Evolutionary conservation across 2,113 vertebrate species (phyloP).

Genomic region (Antechinus stuartii): DNA sequence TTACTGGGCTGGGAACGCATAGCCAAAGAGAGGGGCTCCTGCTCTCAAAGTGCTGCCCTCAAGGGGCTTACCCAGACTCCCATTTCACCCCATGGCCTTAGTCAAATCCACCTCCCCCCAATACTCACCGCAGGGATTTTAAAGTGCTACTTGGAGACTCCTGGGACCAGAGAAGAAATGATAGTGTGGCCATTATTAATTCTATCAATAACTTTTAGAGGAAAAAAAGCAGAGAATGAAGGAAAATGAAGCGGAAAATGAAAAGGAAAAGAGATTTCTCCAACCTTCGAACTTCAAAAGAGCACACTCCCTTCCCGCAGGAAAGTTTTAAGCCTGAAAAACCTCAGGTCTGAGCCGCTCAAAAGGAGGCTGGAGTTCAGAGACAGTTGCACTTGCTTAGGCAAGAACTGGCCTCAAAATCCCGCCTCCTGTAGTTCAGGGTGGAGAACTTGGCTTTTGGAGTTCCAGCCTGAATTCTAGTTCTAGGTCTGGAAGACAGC

Average conservation of each 20-base stretch:
- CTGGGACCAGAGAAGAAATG: background rate
- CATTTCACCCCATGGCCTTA: constrained; percentile 25
- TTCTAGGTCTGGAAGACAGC: background rate
- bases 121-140: constrained; percentile 6
- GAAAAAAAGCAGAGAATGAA: background rate
- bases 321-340: background rate
- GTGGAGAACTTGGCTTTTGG: background rate
- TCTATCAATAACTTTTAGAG: background rate
- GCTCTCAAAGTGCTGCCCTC: background rate
- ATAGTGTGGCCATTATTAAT: background rate
- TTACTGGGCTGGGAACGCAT: background rate
- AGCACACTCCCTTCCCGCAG: background rate
- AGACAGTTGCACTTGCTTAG: background rate
- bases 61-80: background rate
- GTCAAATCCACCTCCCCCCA: background rate
- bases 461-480: background rate
- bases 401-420: background rate
- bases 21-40: background rate
- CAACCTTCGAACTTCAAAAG: background rate
- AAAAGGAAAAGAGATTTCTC: background rate
- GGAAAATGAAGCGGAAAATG: background rate
- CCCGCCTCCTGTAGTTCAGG: background rate
- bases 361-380: background rate
- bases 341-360: background rate
- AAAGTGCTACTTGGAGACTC: background rate